Conservation (phyloP, 2,888 invertebrate genomes). For the Papilio gigon region DNA sequence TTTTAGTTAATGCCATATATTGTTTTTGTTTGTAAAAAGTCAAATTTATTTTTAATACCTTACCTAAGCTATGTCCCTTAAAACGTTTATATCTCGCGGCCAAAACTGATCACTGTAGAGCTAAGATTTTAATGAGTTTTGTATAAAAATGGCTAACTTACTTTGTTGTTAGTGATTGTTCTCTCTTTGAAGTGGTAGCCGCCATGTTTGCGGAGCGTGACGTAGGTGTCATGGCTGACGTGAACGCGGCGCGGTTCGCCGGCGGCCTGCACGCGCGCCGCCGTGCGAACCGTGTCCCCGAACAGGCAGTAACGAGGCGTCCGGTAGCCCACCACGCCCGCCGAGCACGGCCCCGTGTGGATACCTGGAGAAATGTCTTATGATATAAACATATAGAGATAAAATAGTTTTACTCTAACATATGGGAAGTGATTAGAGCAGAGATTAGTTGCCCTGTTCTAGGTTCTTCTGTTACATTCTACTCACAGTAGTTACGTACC, state of each 20-base stretch:
- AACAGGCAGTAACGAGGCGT: constrained; percentile 93
- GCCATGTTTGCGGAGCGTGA: constrained; percentile 85
- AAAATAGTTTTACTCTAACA: too few species aligned
- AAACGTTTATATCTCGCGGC: not conserved
- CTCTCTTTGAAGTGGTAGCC: constrained; percentile 88
- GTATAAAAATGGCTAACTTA: constrained; percentile 51
- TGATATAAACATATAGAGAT: too few species aligned
- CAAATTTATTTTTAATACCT: too few species aligned
- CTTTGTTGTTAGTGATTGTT: constrained; percentile 88
- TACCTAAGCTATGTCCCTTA: not conserved
- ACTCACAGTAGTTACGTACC: too few species aligned
- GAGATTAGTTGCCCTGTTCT: too few species aligned
- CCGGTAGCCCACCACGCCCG: constrained; percentile 91
- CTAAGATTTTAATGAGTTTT: too few species aligned
- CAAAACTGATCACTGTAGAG: too few species aligned
- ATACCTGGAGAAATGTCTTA: constrained; percentile 58
- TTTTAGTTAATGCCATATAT: too few species aligned
- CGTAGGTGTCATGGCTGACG: constrained; percentile 87
- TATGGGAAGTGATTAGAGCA: too few species aligned
- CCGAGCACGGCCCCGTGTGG: constrained; percentile 87
- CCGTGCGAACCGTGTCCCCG: constrained; percentile 92
- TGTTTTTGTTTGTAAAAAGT: too few species aligned
- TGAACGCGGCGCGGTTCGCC: constrained; percentile 89
- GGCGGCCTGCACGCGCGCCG: constrained; percentile 90
- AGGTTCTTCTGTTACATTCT: too few species aligned